A percentile compares a stretch with the other conserved stretches of the same genome.
These are phyloP conservation scores for Drosophila merina DNA, from an alignment of 2,888 invertebrate species.

Conservation along the genomic window DNA sequence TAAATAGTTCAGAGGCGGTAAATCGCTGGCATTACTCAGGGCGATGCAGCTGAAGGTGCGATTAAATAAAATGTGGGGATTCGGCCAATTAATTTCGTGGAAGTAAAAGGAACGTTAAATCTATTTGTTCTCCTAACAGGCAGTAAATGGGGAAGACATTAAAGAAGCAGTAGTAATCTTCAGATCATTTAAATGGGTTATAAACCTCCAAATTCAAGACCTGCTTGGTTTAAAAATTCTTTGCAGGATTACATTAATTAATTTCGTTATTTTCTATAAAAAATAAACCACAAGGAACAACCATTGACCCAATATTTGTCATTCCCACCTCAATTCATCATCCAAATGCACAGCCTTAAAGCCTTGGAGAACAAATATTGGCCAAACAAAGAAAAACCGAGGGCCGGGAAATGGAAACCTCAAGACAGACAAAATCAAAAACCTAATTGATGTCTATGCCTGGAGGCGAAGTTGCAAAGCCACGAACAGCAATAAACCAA, in stretches of 20 bases:
- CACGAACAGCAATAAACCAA: conserved; percentile 70
- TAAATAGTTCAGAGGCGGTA: conserved; percentile 16
- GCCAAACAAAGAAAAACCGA: conserved; percentile 1
- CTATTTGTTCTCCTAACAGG: background rate
- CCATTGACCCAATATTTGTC: conserved; percentile 1
- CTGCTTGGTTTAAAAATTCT: background rate
- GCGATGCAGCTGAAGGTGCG: background rate
- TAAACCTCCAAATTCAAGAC: too few species aligned
- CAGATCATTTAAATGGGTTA: too few species aligned
- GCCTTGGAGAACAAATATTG: background rate
- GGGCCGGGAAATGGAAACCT: conserved; percentile 38
- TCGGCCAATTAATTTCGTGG: background rate
- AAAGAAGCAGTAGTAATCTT: background rate
- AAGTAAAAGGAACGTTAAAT: background rate
- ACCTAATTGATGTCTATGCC: conserved; percentile 68
- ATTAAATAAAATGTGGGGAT: background rate
- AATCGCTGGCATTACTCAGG: conserved; percentile 6
- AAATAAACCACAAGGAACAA: background rate
- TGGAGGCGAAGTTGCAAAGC: conserved; percentile 53
- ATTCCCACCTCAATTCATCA: conserved; percentile 14
- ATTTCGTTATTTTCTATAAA: background rate
- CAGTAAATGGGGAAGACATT: background rate
- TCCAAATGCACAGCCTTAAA: background rate
- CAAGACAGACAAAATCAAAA: conserved; percentile 67
- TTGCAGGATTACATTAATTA: background rate